phyloP scores from a whole-genome alignment of 2,113 vertebrate species.

The human (Homo sapiens) region DNA sequence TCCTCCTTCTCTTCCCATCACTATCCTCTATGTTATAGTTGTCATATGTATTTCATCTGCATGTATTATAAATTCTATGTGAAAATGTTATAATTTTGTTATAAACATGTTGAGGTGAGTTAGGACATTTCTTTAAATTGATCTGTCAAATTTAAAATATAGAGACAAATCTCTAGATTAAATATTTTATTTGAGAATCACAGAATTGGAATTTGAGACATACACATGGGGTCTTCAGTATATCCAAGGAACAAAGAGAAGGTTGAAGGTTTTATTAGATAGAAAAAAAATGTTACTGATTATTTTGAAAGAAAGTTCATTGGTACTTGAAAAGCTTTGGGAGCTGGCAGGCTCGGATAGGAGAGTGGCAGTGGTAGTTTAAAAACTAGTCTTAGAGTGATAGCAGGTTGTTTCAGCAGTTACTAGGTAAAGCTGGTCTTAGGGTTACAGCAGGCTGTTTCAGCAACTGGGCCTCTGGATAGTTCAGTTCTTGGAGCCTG shows the following conservation, averaged over 20 bases:
- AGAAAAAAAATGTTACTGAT: background rate
- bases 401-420: no score
- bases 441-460: background rate
- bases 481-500: background rate
- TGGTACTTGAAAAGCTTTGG: background rate
- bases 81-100: background rate
- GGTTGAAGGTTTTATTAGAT: background rate
- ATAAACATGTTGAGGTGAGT: background rate
- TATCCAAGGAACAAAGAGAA: background rate
- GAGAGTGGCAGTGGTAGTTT: background rate
- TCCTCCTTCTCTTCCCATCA: background rate
- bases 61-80: background rate
- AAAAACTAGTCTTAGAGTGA: background rate
- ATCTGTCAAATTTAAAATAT: background rate
- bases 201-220: background rate
- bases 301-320: background rate
- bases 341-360: background rate
- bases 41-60: background rate
- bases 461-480: background rate
- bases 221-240: background rate
- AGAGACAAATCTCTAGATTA: background rate
- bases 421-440: background rate
- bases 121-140: background rate
- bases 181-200: background rate
- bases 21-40: background rate